Percentiles rank a stretch among this genome's conserved stretches.
Evolutionary conservation across 2,113 vertebrate species (phyloP).

Genomic region (Sceloporus tristichus): DNA sequence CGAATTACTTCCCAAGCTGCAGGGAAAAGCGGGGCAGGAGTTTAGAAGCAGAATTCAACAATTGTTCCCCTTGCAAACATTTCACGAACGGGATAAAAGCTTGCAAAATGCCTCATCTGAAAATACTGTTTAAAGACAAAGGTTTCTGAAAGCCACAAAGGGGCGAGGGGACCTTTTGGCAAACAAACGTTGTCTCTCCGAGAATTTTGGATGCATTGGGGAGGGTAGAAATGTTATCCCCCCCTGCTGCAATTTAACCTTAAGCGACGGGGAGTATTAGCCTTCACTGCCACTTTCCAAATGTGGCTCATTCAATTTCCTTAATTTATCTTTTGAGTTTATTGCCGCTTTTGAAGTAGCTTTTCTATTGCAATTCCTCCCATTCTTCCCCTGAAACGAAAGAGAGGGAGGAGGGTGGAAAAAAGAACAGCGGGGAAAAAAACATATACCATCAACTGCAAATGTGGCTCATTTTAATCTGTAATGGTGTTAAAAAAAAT

Average conservation of each 20-base stretch:
- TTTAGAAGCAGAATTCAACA: no score
- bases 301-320: slow-evolving; percentile 89
- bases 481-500: slow-evolving; percentile 82
- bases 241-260: slow-evolving; percentile 85
- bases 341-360: slow-evolving; percentile 85
- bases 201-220: slow-evolving; percentile 69
- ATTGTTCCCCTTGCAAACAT: no score
- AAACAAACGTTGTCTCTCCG: slow-evolving; percentile 59
- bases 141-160: background rate
- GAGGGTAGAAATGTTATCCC: slow-evolving; percentile 51
- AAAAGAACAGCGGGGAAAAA: background rate
- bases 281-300: slow-evolving; percentile 82
- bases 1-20: no score
- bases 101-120: background rate
- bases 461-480: slow-evolving; percentile 88
- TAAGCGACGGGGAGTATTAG: slow-evolving; percentile 86
- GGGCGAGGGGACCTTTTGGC: slow-evolving; percentile 48
- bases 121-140: background rate
- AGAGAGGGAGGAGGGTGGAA: background rate
- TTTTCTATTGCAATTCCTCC: slow-evolving; percentile 82
- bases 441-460: slow-evolving; percentile 83
- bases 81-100: background rate
- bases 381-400: slow-evolving; percentile 83
- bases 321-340: slow-evolving; percentile 89
- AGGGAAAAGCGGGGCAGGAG: no score